Conservation (phyloP, 1,140 invertebrate genomes). For the Wiebesia pumilae region DNA sequence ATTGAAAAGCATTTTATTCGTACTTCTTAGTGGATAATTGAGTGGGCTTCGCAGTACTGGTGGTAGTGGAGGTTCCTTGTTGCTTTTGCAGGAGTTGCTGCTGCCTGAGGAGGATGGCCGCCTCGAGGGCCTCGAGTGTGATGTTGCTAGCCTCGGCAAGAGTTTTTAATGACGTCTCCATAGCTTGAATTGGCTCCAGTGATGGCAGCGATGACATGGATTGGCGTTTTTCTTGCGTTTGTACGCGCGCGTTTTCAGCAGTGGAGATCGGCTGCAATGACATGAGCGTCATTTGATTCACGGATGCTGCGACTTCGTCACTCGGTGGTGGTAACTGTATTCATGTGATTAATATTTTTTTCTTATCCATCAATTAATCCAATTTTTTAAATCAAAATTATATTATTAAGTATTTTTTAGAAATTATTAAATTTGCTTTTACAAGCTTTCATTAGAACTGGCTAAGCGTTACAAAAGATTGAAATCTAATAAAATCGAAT, state of each 20-base stretch:
- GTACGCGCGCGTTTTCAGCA: conserved; percentile 52
- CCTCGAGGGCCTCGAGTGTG: conserved; percentile 82
- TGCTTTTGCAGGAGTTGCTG: conserved; percentile 80
- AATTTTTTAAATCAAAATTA: too few relatives aligned
- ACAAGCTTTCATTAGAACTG: too few relatives aligned
- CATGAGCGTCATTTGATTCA: conserved; percentile 67
- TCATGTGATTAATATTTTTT: neutral
- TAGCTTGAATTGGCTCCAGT: conserved; percentile 71
- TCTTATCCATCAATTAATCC: neutral
- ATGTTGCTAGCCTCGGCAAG: conserved; percentile 82
- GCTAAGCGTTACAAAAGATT: too few relatives aligned
- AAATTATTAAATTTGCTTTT: too few relatives aligned
- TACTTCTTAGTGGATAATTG: conserved; percentile 64
- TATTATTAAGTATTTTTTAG: too few relatives aligned
- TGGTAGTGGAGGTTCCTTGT: conserved; percentile 71
- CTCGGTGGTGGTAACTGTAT: conserved; percentile 65
- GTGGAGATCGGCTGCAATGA: conserved; percentile 61
- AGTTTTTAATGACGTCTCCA: conserved; percentile 74
- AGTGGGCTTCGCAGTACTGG: conserved; percentile 68
- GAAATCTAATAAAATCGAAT: too few relatives aligned
- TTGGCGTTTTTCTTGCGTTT: conserved; percentile 51
- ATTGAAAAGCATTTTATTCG: neutral
- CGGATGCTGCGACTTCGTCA: conserved; percentile 64
- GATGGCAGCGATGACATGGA: conserved; percentile 59
- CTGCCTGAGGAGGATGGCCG: conserved; percentile 81